phyloP scores from a whole-genome alignment of 2,797 vertebrate species.

The Pitangus sulphuratus region DNA sequence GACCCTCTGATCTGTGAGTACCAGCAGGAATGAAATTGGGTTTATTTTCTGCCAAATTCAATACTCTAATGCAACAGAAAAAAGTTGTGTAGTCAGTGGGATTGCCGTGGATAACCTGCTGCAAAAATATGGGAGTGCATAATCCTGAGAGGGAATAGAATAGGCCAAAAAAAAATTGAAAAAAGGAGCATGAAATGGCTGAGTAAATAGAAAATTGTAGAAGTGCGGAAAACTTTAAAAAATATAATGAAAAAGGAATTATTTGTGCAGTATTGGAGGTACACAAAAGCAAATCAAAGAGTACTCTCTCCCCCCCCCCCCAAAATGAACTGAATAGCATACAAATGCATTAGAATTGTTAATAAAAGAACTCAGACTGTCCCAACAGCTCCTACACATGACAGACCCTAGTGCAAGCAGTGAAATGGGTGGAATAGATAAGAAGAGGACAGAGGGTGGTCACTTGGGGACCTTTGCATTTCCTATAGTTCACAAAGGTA shows the following conservation, averaged over 20 bases:
- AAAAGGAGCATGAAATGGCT: neutral
- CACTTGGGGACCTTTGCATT: neutral
- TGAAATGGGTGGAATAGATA: neutral
- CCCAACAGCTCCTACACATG: neutral
- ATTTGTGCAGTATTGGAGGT: neutral
- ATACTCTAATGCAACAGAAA: neutral
- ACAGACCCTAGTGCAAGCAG: neutral
- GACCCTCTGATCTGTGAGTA: neutral
- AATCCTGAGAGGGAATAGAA: neutral
- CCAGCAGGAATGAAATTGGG: neutral
- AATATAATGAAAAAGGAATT: neutral
- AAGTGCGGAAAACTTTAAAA: neutral
- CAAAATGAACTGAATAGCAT: neutral
- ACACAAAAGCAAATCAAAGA: neutral
- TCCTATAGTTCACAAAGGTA: neutral
- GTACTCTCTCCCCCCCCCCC: rapidly evolving
- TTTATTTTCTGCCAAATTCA: neutral
- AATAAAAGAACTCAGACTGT: neutral
- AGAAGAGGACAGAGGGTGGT: neutral
- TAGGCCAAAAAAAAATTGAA: too few relatives aligned
- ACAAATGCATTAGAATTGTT: neutral
- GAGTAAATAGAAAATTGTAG: neutral
- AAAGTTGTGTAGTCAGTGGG: neutral
- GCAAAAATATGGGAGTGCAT: neutral
- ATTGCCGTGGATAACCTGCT: neutral